Evolutionary conservation across 2,113 vertebrate genomes (phyloP).

Genomic region (Nansenia antarctica): DNA sequence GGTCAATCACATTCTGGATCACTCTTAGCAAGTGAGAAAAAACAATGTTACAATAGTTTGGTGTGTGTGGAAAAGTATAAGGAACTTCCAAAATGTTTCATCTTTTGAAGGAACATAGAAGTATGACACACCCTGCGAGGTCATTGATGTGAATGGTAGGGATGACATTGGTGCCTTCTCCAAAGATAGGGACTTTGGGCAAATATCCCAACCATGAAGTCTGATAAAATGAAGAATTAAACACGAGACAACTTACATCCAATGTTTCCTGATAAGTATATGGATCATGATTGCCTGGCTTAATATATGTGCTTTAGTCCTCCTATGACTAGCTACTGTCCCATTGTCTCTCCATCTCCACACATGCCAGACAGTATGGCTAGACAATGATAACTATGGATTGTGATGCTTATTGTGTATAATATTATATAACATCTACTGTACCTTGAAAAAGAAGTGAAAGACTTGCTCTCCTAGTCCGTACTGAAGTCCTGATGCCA

Average conservation of each 20-base stretch:
- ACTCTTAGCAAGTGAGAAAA: constrained; percentile 70
- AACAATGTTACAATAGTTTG: background rate
- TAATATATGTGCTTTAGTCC: no score
- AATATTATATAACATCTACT: no score
- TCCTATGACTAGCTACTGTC: no score
- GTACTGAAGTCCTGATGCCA: constrained; percentile 89
- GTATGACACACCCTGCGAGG: constrained; percentile 80
- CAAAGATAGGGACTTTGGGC: constrained; percentile 80
- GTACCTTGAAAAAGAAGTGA: constrained; percentile 91
- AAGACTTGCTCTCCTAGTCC: constrained; percentile 87
- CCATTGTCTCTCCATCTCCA: no score
- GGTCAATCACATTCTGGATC: constrained; percentile 84
- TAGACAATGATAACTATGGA: background rate
- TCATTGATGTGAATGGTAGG: constrained; percentile 89
- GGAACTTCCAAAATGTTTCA: no score
- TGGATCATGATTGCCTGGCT: background rate
- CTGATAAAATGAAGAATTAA: constrained; percentile 48
- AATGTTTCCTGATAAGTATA: background rate
- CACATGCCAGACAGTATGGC: no score
- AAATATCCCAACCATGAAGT: constrained; percentile 83
- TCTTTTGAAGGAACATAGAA: constrained; percentile 5
- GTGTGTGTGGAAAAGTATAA: no score
- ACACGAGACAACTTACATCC: background rate
- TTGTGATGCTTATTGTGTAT: background rate
- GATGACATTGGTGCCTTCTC: constrained; percentile 82